These are phyloP conservation scores for Denticeps clupeoides DNA, from an alignment of 2,797 vertebrate species.

Conservation along the genomic window DNA sequence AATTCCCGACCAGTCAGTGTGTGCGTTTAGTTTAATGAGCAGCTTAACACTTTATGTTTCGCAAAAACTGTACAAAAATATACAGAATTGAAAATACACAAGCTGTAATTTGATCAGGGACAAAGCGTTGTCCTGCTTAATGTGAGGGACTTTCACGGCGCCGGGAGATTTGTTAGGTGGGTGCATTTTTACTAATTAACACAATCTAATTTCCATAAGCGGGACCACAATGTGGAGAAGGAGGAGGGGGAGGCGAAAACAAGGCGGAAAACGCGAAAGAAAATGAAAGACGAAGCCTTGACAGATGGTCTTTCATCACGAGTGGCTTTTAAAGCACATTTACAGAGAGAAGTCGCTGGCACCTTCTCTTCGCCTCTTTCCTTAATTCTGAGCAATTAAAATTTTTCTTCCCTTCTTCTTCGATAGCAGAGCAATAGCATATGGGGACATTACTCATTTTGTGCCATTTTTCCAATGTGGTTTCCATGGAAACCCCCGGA, in stretches of 20 bases:
- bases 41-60: too few species aligned
- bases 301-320: slow-evolving; percentile 42
- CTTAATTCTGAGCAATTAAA: slow-evolving; percentile 49
- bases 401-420: slow-evolving; percentile 36
- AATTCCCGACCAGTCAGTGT: neutral
- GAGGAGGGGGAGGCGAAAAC: neutral
- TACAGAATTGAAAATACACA: slow-evolving; percentile 41
- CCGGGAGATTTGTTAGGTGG: slow-evolving; percentile 32
- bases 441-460: slow-evolving; percentile 38
- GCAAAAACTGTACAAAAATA: too few species aligned
- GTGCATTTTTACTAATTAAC: slow-evolving; percentile 42
- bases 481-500: slow-evolving; percentile 42
- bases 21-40: too few species aligned
- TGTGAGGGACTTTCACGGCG: slow-evolving; percentile 28
- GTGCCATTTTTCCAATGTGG: slow-evolving; percentile 37
- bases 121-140: slow-evolving; percentile 28
- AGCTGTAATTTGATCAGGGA: slow-evolving; percentile 36
- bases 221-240: slow-evolving; percentile 27
- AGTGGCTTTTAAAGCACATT: slow-evolving; percentile 20
- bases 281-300: slow-evolving; percentile 32
- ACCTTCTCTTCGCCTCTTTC: slow-evolving; percentile 24
- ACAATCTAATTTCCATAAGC: slow-evolving; percentile 36
- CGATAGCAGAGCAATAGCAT: slow-evolving; percentile 34
- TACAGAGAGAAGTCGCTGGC: slow-evolving; percentile 28
- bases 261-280: slow-evolving; percentile 8